Conservation (phyloP, 2,888 invertebrate species). For the Xestoiulus laeticollis region DNA sequence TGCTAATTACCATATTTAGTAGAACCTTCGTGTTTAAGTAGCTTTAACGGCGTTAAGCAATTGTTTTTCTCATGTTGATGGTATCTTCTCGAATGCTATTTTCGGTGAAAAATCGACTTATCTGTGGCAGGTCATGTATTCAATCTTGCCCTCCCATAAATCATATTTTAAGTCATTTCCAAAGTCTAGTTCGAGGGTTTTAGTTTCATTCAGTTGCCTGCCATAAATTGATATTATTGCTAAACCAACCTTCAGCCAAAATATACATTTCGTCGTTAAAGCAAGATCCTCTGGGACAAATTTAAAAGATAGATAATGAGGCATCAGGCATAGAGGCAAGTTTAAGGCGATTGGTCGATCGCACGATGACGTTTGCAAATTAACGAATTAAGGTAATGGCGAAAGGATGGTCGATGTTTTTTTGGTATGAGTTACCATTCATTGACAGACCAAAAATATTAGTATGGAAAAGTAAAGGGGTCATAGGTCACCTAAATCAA, state of each 20-base stretch:
- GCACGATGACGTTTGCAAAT: not conserved
- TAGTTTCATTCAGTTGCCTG: not conserved
- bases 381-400: not conserved
- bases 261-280: not conserved
- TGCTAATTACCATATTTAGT: not conserved
- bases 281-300: not conserved
- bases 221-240: conserved; percentile 1
- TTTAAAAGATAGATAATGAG: not conserved
- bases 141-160: not conserved
- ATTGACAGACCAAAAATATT: not conserved
- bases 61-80: not conserved
- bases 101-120: not conserved
- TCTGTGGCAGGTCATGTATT: not conserved
- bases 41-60: not conserved
- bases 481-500: no score
- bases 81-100: not conserved
- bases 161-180: not conserved
- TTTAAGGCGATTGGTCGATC: not conserved
- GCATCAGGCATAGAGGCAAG: not conserved
- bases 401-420: not conserved
- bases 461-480: no score
- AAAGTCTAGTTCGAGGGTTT: not conserved
- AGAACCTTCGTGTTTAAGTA: not conserved
- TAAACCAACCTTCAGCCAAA: not conserved
- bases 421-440: not conserved